These are phyloP conservation scores for Odontocolon sp. DNA, from an alignment of 2,888 invertebrate genomes.

Conservation along the genomic window DNA sequence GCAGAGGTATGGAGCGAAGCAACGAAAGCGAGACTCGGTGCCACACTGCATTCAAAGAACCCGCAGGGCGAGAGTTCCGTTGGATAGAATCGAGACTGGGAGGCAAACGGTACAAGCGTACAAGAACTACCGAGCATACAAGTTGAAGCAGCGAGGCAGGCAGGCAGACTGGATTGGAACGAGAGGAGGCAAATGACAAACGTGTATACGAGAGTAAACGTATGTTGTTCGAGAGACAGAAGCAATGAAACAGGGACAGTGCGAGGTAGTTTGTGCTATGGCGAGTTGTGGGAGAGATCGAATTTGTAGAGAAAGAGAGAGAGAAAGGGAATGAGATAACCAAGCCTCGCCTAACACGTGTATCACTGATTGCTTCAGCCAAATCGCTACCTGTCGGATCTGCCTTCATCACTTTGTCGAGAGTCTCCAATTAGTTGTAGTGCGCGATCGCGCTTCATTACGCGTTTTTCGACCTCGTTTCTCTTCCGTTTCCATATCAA, in stretches of 20 bases:
- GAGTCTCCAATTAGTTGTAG: conserved; percentile 62
- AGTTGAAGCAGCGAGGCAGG: neutral
- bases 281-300: neutral
- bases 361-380: conserved; percentile 73
- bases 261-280: no score
- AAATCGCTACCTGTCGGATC: conserved; percentile 54
- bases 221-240: conserved; percentile 4
- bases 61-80: conserved; percentile 11
- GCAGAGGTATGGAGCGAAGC: conserved; percentile 17
- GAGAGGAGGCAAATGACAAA: neutral
- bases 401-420: conserved; percentile 59
- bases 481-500: no score
- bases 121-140: neutral
- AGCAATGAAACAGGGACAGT: neutral
- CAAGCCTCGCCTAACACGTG: conserved; percentile 67
- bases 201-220: conserved; percentile 16
- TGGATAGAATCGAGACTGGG: conserved; percentile 7
- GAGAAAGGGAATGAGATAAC: conserved; percentile 57
- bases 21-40: neutral
- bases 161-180: neutral
- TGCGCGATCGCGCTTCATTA: conserved; percentile 62
- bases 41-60: conserved; percentile 32
- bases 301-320: neutral
- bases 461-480: no score
- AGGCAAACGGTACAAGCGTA: neutral